Conservation (phyloP, 2,888 invertebrate genomes). For the Crocallis elinguaria region DNA sequence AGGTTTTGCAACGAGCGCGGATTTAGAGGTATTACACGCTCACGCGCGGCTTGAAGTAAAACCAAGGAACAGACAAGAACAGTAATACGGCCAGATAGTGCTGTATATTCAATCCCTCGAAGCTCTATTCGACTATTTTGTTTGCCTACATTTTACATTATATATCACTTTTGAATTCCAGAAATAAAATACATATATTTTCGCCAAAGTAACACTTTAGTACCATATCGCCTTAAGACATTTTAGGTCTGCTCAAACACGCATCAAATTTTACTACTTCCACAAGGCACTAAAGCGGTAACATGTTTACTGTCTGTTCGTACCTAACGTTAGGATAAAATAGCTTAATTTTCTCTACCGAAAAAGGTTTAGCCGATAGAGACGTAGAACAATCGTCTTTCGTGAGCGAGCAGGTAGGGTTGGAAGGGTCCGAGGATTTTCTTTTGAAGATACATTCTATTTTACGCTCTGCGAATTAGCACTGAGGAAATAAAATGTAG, state of each 20-base stretch:
- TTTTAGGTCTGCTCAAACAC: slow-evolving; percentile 1
- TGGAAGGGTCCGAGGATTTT: slow-evolving; percentile 11
- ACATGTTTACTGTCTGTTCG: slow-evolving; percentile 19
- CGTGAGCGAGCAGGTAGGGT: slow-evolving; percentile 5
- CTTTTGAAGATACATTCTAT: slow-evolving; percentile 11
- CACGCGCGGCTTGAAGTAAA: no score
- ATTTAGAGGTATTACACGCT: no score
- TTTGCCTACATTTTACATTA: no score
- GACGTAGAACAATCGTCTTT: slow-evolving; percentile 14
- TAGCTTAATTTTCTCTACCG: slow-evolving; percentile 5
- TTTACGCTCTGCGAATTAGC: slow-evolving; percentile 16
- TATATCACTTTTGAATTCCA: no score
- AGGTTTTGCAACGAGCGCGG: no score
- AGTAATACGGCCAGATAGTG: no score
- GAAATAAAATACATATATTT: no score
- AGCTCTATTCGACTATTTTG: no score
- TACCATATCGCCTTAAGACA: neutral
- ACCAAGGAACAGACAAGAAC: no score
- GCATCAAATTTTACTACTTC: slow-evolving; percentile 15
- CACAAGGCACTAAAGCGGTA: slow-evolving; percentile 14
- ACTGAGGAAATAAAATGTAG: slow-evolving; percentile 7
- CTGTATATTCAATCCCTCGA: no score
- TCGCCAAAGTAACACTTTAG: neutral
- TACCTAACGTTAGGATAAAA: slow-evolving; percentile 2
- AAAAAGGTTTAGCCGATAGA: slow-evolving; percentile 17